A percentile compares a stretch with the other conserved stretches of the same genome.
phyloP scores from a whole-genome alignment of 2,113 vertebrate species.

The Dendrocopos noguchii region DNA sequence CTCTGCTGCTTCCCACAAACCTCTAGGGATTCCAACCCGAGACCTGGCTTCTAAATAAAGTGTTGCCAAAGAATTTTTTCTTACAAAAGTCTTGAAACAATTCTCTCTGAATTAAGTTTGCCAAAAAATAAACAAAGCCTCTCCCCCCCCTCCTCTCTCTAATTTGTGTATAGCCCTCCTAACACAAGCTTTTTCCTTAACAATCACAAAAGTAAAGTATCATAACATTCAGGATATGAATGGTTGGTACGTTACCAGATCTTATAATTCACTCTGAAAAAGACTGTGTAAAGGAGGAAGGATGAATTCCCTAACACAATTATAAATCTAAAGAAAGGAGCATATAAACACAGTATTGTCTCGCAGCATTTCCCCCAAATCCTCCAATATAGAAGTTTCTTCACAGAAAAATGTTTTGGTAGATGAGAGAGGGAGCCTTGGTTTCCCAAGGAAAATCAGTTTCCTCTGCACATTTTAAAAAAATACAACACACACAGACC shows the following conservation, averaged over 20 bases:
- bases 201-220: background rate
- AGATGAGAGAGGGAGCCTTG: background rate
- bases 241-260: background rate
- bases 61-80: constrained; percentile 5
- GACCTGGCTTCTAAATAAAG: constrained; percentile 5
- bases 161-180: background rate
- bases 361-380: background rate
- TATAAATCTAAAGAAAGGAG: background rate
- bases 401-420: background rate
- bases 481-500: background rate
- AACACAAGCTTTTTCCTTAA: background rate
- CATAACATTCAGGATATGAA: background rate
- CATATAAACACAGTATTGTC: background rate
- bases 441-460: background rate
- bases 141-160: background rate
- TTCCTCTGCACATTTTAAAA: background rate
- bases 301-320: background rate
- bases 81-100: constrained; percentile 14
- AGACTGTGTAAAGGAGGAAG: background rate
- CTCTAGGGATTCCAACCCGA: background rate
- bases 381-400: background rate
- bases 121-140: background rate
- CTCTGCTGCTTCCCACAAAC: background rate
- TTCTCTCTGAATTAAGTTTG: background rate
- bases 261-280: background rate